A percentile compares a stretch with the other conserved stretches of the same genome.
Evolutionary conservation across 2,797 vertebrate genomes (phyloP).

Genomic region (Pangasius sanitwongsei): DNA sequence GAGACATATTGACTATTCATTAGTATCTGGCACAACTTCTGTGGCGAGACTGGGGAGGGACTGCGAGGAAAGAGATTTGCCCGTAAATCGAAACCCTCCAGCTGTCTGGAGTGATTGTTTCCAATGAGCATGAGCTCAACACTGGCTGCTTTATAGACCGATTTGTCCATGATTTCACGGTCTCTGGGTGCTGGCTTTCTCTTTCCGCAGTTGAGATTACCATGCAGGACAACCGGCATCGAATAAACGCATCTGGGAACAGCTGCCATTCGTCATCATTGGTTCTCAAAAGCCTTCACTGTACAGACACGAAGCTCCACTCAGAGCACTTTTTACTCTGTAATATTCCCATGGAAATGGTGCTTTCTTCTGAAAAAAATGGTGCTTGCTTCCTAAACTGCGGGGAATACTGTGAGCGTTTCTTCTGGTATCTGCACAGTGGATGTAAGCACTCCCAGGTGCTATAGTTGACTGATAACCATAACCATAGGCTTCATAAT

Average conservation of each 20-base stretch:
- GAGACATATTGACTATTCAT: not conserved
- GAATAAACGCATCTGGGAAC: slow-evolving; percentile 75
- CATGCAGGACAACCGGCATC: slow-evolving; percentile 75
- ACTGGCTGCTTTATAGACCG: slow-evolving; percentile 67
- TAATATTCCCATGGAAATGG: slow-evolving; percentile 32
- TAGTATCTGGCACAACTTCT: not conserved
- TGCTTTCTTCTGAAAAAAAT: not conserved
- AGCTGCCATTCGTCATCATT: slow-evolving; percentile 73
- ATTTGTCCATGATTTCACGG: slow-evolving; percentile 77
- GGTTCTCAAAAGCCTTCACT: slow-evolving; percentile 50
- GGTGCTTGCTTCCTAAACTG: slow-evolving; percentile 21
- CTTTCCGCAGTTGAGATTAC: slow-evolving; percentile 71
- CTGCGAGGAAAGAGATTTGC: slow-evolving; percentile 42
- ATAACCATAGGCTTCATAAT: slow-evolving; percentile 19
- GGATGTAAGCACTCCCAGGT: slow-evolving; percentile 46
- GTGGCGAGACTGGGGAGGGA: not conserved
- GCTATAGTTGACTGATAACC: slow-evolving; percentile 42
- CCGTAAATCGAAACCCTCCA: slow-evolving; percentile 60
- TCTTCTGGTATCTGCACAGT: slow-evolving; percentile 51
- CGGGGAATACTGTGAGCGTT: slow-evolving; percentile 31
- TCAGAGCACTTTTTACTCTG: slow-evolving; percentile 48
- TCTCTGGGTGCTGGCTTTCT: slow-evolving; percentile 62
- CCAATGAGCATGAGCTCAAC: slow-evolving; percentile 70
- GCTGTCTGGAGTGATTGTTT: slow-evolving; percentile 73
- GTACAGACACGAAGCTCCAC: slow-evolving; percentile 38